phyloP scores from a whole-genome alignment of 2,888 invertebrate genomes.

The Sesia apiformis region DNA sequence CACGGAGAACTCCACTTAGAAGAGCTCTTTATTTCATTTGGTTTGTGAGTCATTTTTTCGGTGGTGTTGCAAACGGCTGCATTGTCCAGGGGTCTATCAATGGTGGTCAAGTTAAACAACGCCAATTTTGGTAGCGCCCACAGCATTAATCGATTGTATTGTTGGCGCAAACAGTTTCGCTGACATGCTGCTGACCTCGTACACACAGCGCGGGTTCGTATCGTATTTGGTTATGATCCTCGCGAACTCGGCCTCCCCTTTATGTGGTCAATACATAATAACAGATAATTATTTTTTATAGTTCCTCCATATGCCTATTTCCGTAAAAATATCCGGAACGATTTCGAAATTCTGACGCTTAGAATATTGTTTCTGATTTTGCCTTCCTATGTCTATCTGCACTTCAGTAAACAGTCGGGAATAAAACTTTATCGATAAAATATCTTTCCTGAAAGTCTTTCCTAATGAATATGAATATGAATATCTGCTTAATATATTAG shows the following conservation, averaged over 20 bases:
- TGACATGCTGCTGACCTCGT: slow-evolving; percentile 43
- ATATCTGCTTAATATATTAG: too few relatives aligned
- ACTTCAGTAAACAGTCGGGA: too few relatives aligned
- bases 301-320: too few relatives aligned
- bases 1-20: background rate
- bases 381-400: too few relatives aligned
- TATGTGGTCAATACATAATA: background rate
- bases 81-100: slow-evolving; percentile 15
- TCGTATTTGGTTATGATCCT: slow-evolving; percentile 49
- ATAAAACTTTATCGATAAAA: too few relatives aligned
- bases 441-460: too few relatives aligned
- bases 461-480: too few relatives aligned
- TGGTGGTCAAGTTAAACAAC: slow-evolving; percentile 28
- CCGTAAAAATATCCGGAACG: too few relatives aligned
- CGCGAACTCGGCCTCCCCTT: slow-evolving; percentile 11
- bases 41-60: background rate
- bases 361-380: too few relatives aligned
- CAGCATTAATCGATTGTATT: slow-evolving; percentile 47
- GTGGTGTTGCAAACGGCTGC: slow-evolving; percentile 8
- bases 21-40: background rate
- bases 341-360: too few relatives aligned
- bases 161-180: slow-evolving; percentile 22
- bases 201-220: slow-evolving; percentile 22
- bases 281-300: background rate
- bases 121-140: slow-evolving; percentile 55